Percentiles rank a stretch among this genome's conserved stretches.
These are phyloP conservation scores for Drosophila jambulina DNA, from an alignment of 1,140 invertebrate genomes.

Conservation along the genomic window DNA sequence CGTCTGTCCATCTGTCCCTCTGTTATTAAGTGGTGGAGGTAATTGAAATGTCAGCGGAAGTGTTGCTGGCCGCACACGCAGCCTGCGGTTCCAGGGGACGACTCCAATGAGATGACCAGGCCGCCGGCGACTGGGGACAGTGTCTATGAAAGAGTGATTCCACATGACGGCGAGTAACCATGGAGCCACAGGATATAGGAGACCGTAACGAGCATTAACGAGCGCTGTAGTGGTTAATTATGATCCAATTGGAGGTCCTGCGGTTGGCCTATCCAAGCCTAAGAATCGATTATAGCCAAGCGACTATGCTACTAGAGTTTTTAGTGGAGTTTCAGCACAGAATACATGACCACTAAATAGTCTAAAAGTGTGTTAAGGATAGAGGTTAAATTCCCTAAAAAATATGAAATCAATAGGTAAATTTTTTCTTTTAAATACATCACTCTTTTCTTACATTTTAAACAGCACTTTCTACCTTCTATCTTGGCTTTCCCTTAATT, in stretches of 20 bases:
- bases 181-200: constrained; percentile 39
- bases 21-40: constrained; percentile 80
- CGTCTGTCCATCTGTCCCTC: constrained; percentile 15
- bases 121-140: constrained; percentile 11
- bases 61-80: constrained; percentile 78
- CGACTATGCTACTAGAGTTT: not conserved
- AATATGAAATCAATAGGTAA: no score
- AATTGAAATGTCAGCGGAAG: constrained; percentile 85
- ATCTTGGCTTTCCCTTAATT: not conserved
- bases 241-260: constrained; percentile 25
- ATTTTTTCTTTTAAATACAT: no score
- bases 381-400: no score
- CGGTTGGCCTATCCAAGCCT: constrained; percentile 6
- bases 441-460: no score
- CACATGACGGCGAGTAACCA: constrained; percentile 14
- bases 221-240: constrained; percentile 44
- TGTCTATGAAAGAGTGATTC: constrained; percentile 32
- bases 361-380: no score
- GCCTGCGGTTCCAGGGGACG: constrained; percentile 69
- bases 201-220: constrained; percentile 49
- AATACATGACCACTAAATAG: no score
- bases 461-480: not conserved
- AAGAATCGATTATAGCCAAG: constrained; percentile 15
- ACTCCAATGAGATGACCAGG: constrained; percentile 22
- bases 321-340: not conserved